Evolutionary conservation across 2,797 vertebrate genomes (phyloP), one percentile per base, ranked within the genome.

Genomic region (Naso thynnoides): DNA sequence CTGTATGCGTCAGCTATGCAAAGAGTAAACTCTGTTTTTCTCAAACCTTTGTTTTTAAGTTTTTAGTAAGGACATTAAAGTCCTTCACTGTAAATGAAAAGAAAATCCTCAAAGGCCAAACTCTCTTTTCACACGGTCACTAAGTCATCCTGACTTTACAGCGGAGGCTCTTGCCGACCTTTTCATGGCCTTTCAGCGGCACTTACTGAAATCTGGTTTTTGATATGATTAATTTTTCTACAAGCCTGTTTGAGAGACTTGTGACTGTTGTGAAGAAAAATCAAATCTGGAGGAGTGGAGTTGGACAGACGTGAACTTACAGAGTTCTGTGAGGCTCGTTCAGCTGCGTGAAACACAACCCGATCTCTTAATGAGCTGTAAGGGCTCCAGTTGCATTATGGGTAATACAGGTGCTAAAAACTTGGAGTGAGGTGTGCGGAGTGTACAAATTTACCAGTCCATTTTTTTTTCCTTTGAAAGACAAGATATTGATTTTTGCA

Each of bases 1-100:
- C 26, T 88, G 91, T 91, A 93, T 94, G 92, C 63, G 76, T 91
- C 89, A 86, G 79, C 68, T 58, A 33, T 55, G 59, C 64, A 61
- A 77, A 26, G 71, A 66, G 68, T 68, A 29, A 67, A 76, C 64
- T 57, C 63, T 57, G 75, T n/a, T 31, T 59, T 76, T 65, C 56
- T 69, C 38, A n/a, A 49, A 6, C 56, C 38, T 41, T 59, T 31
- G 3, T 66, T 44, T 29, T n/a, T 14, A 2, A 3, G 3, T 18
- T 66, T 15, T 33, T 21, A 9, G 2, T 3, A 54, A 16, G 19
- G 4, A 13, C 3, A n/a, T 26, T 1, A 29, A 13, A 5, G 24
- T 9, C 4, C 21, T n/a, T n/a, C n/a, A n/a, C 2, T 27, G 0
- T 23, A 14, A 7, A 21, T 39, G 23, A 33, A 50, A 27, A 27